Conservation (phyloP, 1,140 invertebrate genomes). For the Lasaia peninsularis region DNA sequence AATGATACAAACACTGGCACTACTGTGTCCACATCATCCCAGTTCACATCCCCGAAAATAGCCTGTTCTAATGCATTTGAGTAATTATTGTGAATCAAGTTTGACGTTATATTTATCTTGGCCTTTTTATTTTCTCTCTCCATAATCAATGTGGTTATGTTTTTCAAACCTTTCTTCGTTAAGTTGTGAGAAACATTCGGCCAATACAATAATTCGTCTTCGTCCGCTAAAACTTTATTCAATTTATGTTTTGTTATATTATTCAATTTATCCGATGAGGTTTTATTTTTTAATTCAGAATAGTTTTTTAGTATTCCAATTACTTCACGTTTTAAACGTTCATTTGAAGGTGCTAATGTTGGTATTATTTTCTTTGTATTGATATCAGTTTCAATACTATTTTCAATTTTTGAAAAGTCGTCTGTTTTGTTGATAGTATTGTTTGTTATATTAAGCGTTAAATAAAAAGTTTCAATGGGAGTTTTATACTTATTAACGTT, state of each 20-base stretch:
- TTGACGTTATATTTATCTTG: constrained; percentile 47
- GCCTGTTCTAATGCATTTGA: constrained; percentile 46
- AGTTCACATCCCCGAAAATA: constrained; percentile 60
- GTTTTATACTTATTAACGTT: constrained; percentile 29
- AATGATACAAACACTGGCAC: constrained; percentile 56
- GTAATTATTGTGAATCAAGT: constrained; percentile 43
- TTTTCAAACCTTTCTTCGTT: constrained; percentile 29
- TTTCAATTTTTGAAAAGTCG: constrained; percentile 41
- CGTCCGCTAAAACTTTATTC: constrained; percentile 18
- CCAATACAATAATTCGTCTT: constrained; percentile 56
- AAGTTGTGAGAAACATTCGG: constrained; percentile 32
- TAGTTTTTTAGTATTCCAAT: background rate
- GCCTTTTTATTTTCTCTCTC: constrained; percentile 48
- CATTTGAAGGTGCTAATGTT: constrained; percentile 1
- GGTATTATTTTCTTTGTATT: constrained; percentile 27
- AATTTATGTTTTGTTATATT: constrained; percentile 30
- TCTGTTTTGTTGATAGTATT: constrained; percentile 37
- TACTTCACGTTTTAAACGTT: constrained; percentile 20
- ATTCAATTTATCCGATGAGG: background rate
- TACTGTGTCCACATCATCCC: constrained; percentile 57
- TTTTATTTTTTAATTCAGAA: background rate
- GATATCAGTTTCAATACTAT: constrained; percentile 53
- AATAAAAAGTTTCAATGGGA: constrained; percentile 35
- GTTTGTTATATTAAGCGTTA: constrained; percentile 42
- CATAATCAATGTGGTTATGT: constrained; percentile 48